Conservation (phyloP, 2,113 vertebrate genomes). For the Pipra filicauda region DNA sequence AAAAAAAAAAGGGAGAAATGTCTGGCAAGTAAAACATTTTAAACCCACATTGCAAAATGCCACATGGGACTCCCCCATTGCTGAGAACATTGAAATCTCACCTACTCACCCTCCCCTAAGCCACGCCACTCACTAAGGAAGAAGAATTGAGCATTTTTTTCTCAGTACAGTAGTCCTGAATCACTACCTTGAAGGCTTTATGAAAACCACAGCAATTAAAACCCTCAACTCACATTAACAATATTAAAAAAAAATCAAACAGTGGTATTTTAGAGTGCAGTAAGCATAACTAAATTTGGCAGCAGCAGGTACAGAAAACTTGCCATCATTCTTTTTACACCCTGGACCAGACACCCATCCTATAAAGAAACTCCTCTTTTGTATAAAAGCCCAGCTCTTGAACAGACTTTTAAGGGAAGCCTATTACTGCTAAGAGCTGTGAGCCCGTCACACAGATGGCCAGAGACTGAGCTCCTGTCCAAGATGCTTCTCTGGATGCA, state of each 20-base stretch:
- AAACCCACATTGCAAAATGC: neutral
- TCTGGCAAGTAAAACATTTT: constrained; percentile 13
- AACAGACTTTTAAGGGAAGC: neutral
- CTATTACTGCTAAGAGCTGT: neutral
- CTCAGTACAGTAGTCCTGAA: neutral
- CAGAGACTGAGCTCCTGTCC: neutral
- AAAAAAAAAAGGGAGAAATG: neutral
- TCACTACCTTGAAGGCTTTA: neutral
- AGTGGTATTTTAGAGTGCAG: neutral
- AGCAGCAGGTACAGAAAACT: neutral
- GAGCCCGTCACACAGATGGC: neutral
- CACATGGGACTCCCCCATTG: neutral
- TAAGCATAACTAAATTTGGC: neutral
- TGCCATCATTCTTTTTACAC: neutral
- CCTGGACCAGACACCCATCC: neutral
- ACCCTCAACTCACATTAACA: neutral
- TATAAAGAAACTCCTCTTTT: neutral
- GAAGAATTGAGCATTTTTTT: neutral
- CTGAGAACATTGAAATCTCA: neutral
- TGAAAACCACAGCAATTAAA: neutral
- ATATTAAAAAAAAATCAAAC: neutral
- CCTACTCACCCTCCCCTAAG: neutral
- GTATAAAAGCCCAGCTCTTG: neutral
- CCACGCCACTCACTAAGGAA: neutral
- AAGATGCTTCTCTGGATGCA: neutral